Percentiles rank a stretch among this genome's conserved stretches.
Conservation (phyloP, 2,113 vertebrate genomes). For the Bubo bubo region DNA sequence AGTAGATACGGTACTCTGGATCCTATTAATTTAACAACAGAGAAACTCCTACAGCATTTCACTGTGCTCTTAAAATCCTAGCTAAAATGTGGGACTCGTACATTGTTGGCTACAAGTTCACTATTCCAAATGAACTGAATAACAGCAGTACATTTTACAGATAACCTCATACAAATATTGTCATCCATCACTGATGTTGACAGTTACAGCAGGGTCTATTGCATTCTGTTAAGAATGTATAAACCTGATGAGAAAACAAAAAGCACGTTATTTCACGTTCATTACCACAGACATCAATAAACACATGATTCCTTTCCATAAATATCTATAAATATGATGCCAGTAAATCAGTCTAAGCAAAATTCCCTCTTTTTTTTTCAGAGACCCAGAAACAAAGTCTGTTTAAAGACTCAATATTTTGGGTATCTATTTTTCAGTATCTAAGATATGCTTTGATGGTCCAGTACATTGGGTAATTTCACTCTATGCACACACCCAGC, state of each 20-base stretch:
- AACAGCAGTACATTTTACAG: constrained; percentile 64
- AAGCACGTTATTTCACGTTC: constrained; percentile 64
- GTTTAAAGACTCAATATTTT: constrained; percentile 19
- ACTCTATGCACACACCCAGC: neutral
- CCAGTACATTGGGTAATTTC: constrained; percentile 37
- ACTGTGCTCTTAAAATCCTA: constrained; percentile 70
- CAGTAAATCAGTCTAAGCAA: constrained; percentile 57
- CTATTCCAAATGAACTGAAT: constrained; percentile 72
- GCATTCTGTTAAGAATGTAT: constrained; percentile 69
- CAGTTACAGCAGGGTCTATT: constrained; percentile 62
- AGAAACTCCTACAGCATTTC: constrained; percentile 64
- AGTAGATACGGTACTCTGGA: constrained; percentile 42
- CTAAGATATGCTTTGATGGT: constrained; percentile 37
- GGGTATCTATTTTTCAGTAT: constrained; percentile 5
- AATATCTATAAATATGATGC: constrained; percentile 71
- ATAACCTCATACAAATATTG: constrained; percentile 57
- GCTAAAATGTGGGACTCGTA: constrained; percentile 60
- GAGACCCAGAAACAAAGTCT: constrained; percentile 12
- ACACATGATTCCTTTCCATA: constrained; percentile 64
- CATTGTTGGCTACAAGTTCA: constrained; percentile 67
- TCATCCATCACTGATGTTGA: constrained; percentile 60
- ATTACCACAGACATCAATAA: constrained; percentile 65
- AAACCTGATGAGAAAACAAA: constrained; percentile 70
- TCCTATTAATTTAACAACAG: constrained; percentile 69
- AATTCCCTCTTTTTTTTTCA: neutral